These are phyloP conservation scores for Leucoraja erinaceus DNA, from an alignment of 2,113 vertebrate genomes.

Conservation along the genomic window DNA sequence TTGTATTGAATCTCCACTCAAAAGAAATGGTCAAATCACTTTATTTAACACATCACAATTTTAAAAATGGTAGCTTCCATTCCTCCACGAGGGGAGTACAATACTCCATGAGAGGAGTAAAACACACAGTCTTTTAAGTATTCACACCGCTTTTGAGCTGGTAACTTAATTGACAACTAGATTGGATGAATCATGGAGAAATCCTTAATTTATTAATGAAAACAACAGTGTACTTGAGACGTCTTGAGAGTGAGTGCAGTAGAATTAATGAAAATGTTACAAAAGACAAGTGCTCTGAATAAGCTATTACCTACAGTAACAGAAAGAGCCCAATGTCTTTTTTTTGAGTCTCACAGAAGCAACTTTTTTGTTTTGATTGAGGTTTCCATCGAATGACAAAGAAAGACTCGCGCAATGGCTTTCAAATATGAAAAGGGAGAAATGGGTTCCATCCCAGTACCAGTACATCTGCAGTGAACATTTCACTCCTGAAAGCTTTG, in stretches of 20 bases:
- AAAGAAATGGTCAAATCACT: neutral
- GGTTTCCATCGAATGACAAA: slow-evolving; percentile 65
- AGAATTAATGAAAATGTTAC: neutral
- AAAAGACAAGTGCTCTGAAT: neutral
- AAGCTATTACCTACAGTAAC: neutral
- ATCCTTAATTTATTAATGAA: neutral
- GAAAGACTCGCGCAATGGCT: slow-evolving; percentile 63
- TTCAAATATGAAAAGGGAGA: slow-evolving; percentile 57
- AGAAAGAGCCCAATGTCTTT: neutral
- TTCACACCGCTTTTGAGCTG: neutral
- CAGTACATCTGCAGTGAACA: slow-evolving; percentile 70
- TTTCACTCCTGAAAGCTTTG: slow-evolving; percentile 62
- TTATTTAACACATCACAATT: neutral
- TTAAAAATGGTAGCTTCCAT: neutral
- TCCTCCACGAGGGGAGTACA: too few relatives aligned
- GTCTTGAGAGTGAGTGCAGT: neutral
- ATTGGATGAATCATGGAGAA: neutral
- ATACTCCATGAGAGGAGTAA: neutral
- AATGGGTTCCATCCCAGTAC: slow-evolving; percentile 62
- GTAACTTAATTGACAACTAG: neutral
- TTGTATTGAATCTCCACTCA: neutral
- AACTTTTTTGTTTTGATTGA: slow-evolving; percentile 41
- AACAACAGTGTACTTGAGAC: neutral
- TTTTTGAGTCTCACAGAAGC: neutral
- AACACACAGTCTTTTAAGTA: neutral